Evolutionary conservation across 2,113 vertebrate species (phyloP), one percentile per base, ranked within the genome.

Genomic region (Vimba vimba): DNA sequence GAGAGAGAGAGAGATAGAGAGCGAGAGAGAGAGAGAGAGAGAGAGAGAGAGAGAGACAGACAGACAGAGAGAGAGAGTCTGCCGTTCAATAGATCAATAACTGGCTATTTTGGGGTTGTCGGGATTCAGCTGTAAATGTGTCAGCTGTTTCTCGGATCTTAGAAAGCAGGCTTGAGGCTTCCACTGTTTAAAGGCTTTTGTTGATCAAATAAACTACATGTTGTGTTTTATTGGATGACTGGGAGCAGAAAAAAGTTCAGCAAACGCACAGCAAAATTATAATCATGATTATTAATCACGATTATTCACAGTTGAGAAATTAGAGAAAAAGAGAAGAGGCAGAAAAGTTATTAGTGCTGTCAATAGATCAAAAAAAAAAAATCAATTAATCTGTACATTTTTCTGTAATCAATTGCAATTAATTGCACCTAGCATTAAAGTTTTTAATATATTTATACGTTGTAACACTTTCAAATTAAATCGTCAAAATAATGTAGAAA

Each of bases 11-110:
- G 47, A 62, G 82, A 27, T 25, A 27, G 27, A 27, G 27, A 27
- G 27, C 1, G 27, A 27, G 27, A 47, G 21, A 9, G 19, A 85
- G 81, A 82, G 62, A 60, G 69, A 68, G 60, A 86, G 69, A 84
- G 90, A 92, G 90, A 90, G 86, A 80, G 88, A 80, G 88, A 81
- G 89, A 85, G 88, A 85, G 89, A 85, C 79, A 80, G 89, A 80
- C 86, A 81, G 89, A 85, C 88, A 57, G 52, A 57, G 45, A 57
- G 52, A 57, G 45, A 21, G 2, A 7, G 52, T 19, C 17, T 19
- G 17, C 50, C 13, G 15, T 19, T 19, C 52, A 19, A 19, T 23
- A 55, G 7, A 59, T 59, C 15, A n/a, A 33, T 60, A 66, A 43
- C 19, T 2, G 15, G 0, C 33, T 39, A 4, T 21, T 21, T 19